Evolutionary conservation across 2,888 invertebrate species (phyloP).

Genomic region (Anoplius nigerrimus): DNA sequence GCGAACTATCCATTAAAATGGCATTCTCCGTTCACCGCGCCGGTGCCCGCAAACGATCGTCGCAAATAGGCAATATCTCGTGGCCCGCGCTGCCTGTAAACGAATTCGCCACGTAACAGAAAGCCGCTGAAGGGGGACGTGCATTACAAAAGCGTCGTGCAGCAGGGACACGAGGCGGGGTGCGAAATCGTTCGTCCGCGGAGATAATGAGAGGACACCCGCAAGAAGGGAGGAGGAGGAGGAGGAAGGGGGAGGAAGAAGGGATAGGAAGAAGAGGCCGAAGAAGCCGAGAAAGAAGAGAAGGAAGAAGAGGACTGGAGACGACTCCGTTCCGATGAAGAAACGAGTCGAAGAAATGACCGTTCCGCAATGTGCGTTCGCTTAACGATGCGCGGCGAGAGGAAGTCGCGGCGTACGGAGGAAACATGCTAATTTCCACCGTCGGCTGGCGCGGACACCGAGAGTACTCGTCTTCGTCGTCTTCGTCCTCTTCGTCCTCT

Average conservation of each 20-base stretch:
- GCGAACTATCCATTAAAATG: too few species aligned
- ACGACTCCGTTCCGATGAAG: constrained; percentile 13
- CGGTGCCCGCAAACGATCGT: too few species aligned
- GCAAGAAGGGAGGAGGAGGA: constrained; percentile 7
- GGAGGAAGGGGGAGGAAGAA: constrained; percentile 12
- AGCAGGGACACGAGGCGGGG: not conserved
- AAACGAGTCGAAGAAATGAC: constrained; percentile 26
- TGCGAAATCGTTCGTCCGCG: constrained; percentile 7
- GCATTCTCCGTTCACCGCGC: too few species aligned
- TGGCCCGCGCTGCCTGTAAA: too few species aligned
- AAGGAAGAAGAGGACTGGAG: constrained; percentile 8
- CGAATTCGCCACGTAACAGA: too few species aligned
- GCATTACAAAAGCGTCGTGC: constrained; percentile 8
- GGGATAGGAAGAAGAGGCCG: constrained; percentile 11
- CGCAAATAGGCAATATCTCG: too few species aligned
- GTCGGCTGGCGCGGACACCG: constrained; percentile 52
- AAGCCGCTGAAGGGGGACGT: too few species aligned
- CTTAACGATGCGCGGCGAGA: constrained; percentile 57
- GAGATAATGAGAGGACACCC: constrained; percentile 12
- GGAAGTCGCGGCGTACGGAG: constrained; percentile 45
- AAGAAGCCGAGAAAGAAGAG: constrained; percentile 4
- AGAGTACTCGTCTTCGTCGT: constrained; percentile 43
- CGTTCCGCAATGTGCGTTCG: constrained; percentile 59
- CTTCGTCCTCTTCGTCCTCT: constrained; percentile 26
- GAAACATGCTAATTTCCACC: constrained; percentile 61